These are phyloP conservation scores for Cebidichthys violaceus DNA, from an alignment of 2,113 vertebrate species.

Conservation along the genomic window DNA sequence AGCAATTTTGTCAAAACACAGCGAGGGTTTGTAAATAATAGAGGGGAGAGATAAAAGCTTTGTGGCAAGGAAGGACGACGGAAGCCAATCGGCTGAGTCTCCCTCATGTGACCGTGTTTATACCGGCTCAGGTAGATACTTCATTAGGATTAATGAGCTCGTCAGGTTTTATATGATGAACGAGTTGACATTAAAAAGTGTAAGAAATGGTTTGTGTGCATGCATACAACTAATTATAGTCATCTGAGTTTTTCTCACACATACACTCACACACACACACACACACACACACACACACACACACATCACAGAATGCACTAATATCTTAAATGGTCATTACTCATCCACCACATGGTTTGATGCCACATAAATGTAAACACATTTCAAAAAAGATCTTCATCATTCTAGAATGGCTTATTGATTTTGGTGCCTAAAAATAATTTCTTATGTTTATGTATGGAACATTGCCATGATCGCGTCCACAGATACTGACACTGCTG, in stretches of 20 bases:
- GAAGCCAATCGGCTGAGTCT: conserved; percentile 9
- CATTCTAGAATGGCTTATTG: background rate
- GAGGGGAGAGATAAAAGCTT: conserved; percentile 29
- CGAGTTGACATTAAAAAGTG: conserved; percentile 5
- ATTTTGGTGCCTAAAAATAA: background rate
- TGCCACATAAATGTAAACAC: background rate
- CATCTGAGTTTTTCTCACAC: background rate
- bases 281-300: background rate
- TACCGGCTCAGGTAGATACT: background rate
- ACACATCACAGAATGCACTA: background rate
- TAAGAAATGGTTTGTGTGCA: conserved; percentile 12
- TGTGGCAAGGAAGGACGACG: too few relatives aligned
- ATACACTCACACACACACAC: background rate
- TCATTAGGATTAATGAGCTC: conserved; percentile 14
- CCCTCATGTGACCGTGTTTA: background rate
- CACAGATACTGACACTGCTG: background rate
- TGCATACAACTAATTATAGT: background rate
- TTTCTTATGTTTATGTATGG: background rate
- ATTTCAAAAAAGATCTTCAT: background rate
- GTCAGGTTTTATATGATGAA: conserved; percentile 15
- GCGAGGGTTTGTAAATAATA: conserved; percentile 56
- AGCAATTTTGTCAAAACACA: conserved; percentile 42
- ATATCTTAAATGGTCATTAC: background rate
- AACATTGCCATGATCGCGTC: background rate
- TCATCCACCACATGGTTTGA: background rate